Evolutionary conservation across 35 echinoderm and acorn worm genomes (phyloP), one percentile per base, ranked within the genome.

Genomic region (Acanthaster planci): DNA sequence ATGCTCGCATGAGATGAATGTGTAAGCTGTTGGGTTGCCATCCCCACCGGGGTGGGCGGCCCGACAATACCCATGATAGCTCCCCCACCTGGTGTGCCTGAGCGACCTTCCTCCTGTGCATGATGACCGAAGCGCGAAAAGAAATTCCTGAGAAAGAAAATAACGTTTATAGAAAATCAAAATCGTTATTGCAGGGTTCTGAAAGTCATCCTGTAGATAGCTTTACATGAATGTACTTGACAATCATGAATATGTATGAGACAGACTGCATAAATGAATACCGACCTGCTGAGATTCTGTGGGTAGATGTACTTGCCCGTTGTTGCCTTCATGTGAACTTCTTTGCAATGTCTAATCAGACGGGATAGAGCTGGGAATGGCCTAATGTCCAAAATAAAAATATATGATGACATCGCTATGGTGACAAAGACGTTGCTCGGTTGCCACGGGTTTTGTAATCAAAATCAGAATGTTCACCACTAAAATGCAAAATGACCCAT

Each of bases 61-160:
- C 96, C 96, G 23, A 99, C 96, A 18, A 99, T 93, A 78, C 96
- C 96, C 96, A 99, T 99, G 79, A 99, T 84, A 30, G 96, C 96
- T 78, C 85, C 82, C 29, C 90, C 86, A 57, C 86, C 85, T 82
- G 95, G 85, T 78, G 95, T 64, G 22, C 56, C 60, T 8, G 60
- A 67, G n/a, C 79, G 38, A 15, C 35, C 80, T 26, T 81, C 80
- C 37, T 84, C 54, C n/a, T 68, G 64, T 1, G 77, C 84, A 79
- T 85, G 92, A 2, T 85, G 19, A 17, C 80, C 86, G 38, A 59
- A 77, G 26, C 89, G 76, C n/a, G 92, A 90, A 56, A 92, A 94
- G 82, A 91, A 99, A 68, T 94, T 99, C 64, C 94, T 97, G 83
- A 8, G 26, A 23, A 17, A 87, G 39, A 77, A 80, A 42, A 51